Evolutionary conservation across 2,888 invertebrate species (phyloP), one percentile per base, ranked within the genome.

Genomic region (Shargacucullia verbasci): DNA sequence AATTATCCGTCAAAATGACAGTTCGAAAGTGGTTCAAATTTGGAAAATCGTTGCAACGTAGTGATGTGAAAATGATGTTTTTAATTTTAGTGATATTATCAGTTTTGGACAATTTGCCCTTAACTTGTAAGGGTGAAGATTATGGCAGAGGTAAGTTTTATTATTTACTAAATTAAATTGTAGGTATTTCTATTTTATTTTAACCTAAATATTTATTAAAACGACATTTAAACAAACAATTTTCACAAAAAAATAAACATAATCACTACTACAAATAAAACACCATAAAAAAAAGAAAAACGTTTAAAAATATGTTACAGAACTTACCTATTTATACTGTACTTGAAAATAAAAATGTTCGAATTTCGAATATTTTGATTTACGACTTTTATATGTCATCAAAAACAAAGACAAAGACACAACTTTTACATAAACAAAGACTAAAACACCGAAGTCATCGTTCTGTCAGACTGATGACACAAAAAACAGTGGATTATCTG

Each of bases 1-100:
- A 82, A 81, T 73, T 48, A 74, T 76, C 83, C 81, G 82, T 87
- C 90, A 91, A 84, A 81, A 93, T 94, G 94, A 92, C 91, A 88
- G 86, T 86, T 87, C 80, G 82, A 77, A 86, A 84, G 88, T 92
- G 92, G 77, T 86, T 84, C 78, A 80, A 83, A 80, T 87, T 87
- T 77, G 76, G 80, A 77, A 87, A 82, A 80, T 81, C 80, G 57
- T 74, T 78, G 67, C 67, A 65, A 67, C 65, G 80, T 80, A 86
- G 92, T 92, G 91, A 85, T 87, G 93, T 94, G 92, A 91, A 81
- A 81, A 79, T 81, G 67, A 73, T 88, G 68, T 81, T 90, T 78
- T 77, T 89, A 62, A 76, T 91, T 76, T 62, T 91, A 76, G 90
- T 93, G 89, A 56, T 89, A 52, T 72, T 93, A 68, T 78, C 83